These are phyloP conservation scores for Myotis planiceps DNA, from an alignment of 2,797 vertebrate species.

Conservation along the genomic window DNA sequence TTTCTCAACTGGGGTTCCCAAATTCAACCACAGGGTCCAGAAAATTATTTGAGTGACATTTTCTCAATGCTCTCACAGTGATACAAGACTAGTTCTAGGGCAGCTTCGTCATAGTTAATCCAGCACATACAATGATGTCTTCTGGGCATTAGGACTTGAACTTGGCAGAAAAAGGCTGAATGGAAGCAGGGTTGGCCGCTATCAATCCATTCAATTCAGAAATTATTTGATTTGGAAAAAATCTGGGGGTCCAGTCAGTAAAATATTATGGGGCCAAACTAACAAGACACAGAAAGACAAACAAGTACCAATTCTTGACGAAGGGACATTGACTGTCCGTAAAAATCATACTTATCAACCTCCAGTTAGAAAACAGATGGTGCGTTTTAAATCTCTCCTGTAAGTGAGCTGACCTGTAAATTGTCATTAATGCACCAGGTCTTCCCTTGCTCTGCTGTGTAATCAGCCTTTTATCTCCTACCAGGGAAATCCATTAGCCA, in stretches of 20 bases:
- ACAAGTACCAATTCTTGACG: slow-evolving; percentile 18
- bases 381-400: slow-evolving; percentile 76
- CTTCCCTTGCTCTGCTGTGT: slow-evolving; percentile 36
- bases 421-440: slow-evolving; percentile 72
- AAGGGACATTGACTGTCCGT: neutral
- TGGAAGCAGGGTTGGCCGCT: neutral
- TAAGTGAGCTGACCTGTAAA: slow-evolving; percentile 80
- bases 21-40: neutral
- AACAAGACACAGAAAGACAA: slow-evolving; percentile 35
- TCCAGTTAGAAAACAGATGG: slow-evolving; percentile 77
- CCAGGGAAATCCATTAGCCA: slow-evolving; percentile 85
- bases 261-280: neutral
- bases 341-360: slow-evolving; percentile 64
- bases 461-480: slow-evolving; percentile 86
- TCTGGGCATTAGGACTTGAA: neutral
- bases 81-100: neutral
- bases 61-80: neutral
- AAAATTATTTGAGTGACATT: neutral
- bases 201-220: slow-evolving; percentile 14
- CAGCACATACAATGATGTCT: neutral
- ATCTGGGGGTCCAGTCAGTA: neutral
- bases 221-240: slow-evolving; percentile 15
- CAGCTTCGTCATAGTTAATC: neutral
- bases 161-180: neutral
- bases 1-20: neutral